Percentiles rank a stretch among this genome's conserved stretches.
phyloP scores from a whole-genome alignment of 1,140 invertebrate species.

The Bombyx mandarina region DNA sequence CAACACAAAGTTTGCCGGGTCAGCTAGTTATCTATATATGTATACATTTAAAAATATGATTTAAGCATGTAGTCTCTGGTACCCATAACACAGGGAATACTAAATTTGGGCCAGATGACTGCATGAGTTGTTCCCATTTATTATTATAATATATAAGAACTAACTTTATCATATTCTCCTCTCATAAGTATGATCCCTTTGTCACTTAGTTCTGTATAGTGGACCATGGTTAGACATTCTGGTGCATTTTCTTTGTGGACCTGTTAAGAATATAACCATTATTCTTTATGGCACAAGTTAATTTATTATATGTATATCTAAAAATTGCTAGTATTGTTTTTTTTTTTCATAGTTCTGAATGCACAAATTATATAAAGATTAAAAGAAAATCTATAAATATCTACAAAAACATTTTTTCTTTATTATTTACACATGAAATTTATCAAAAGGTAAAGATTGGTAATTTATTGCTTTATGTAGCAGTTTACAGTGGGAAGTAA shows the following conservation, averaged over 20 bases:
- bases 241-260: constrained; percentile 93
- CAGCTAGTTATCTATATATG: too few species aligned
- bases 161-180: constrained; percentile 86
- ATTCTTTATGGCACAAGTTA: background rate
- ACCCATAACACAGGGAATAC: too few species aligned
- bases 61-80: too few species aligned
- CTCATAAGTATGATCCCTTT: constrained; percentile 90
- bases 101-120: too few species aligned
- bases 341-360: background rate
- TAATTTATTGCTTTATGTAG: too few species aligned
- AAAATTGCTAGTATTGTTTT: background rate
- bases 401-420: too few species aligned
- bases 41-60: too few species aligned
- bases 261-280: constrained; percentile 49
- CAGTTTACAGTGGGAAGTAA: too few species aligned
- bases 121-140: background rate
- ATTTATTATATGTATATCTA: constrained; percentile 3
- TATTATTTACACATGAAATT: too few species aligned
- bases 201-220: constrained; percentile 85
- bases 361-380: background rate
- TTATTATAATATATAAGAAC: background rate
- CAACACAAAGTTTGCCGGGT: too few species aligned
- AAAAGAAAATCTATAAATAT: background rate
- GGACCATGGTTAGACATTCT: constrained; percentile 86
- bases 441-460: too few species aligned